Base-by-base conservation (phyloP, 2,888 invertebrate species). In the Limenitis arthemis region DNA sequence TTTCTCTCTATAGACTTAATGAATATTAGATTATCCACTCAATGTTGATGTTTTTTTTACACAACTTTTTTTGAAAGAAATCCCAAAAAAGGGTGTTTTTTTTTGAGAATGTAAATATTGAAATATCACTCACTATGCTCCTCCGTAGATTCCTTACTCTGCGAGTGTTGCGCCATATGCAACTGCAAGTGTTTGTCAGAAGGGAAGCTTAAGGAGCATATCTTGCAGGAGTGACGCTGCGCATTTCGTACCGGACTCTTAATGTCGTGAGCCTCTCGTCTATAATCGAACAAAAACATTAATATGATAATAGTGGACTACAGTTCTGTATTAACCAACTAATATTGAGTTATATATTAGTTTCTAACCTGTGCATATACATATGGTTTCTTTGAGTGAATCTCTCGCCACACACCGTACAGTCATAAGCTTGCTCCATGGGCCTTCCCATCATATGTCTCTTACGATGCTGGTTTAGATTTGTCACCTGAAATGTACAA, bases 391-490 rank as follows among this genome's bases (percentile, higher is more conserved):
- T 68, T 60, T 86, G 86, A 37, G 77, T 68, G 67, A 87, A 86
- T 61, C 77, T 77, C 53, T 81, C 79, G 1, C 83, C 83, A 66
- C 86, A 87, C 5, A 80, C 69, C 40, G 75, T 77, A 65, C 86
- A 87, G 65, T 79, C 79, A 69, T 83, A 84, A 9, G 76, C 67
- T 44, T 64, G 59, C 59, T 81, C 83, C 47, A 83, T 70, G 41
- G 77, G 75, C 20, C 80, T 75, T 5, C 82, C 85, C 59, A 70
- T 74, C 58, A 79, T 60, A 62, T 87, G 87, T 6, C 86, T 75
- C 68, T 86, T 86, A 60, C 85, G 83, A 54, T 87, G 87, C 62
- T 87, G 86, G 67, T 87, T 87, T 60, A 87, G 66, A 65, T 86
- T 87, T 49, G 87, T 86, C 59, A 87, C 87, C 82, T 87, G 65